Evolutionary conservation across 2,797 vertebrate genomes (phyloP), one percentile per base, ranked within the genome.

Genomic region (Rousettus madagascariensis): DNA sequence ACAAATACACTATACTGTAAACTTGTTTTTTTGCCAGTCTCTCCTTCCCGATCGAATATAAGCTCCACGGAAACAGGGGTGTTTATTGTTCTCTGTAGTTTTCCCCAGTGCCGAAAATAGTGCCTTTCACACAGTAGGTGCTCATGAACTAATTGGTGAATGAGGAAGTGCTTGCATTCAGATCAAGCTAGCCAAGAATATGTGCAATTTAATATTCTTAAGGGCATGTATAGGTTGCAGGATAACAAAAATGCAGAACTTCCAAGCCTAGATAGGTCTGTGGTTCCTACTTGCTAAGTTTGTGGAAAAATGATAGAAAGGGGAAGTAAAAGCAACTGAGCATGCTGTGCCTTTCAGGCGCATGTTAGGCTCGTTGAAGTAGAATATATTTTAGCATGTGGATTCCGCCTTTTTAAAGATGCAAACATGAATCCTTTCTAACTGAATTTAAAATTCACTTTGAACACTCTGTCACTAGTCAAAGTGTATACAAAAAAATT

Each of bases 361-460:
- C 8, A 22, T 68, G 41, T 51, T 49, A 28, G 65, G 86, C 2
- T 8, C 20, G 16, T 74, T 82, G 36, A 68, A 49, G 59, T 68
- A 78, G 72, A 71, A 65, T 12, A 2, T 15, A 36, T 83, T 72
- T n/a, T 74, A 82, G 30, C 80, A 4, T 41, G 41, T 7, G n/a
- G 59, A 93, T 41, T 36, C 89, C 53, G 33, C 78, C 63, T 49
- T 75, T 88, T 78, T 72, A 92, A 68, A 95, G 38, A 36, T 95
- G 17, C 72, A 91, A 94, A 79, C 30, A 16, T 72, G 82, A 92
- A 66, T 83, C 28, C 6, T 68, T 77, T 41, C 41, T 83, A 86
- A 79, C 57, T 51, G 83, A 90, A 88, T 91, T 91, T 96, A 80
- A 90, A 95, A 87, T 96, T 83, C 78, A 94, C 24, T 90, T 95